Conservation (phyloP, 2,113 vertebrate species). For the Panthera leo region DNA sequence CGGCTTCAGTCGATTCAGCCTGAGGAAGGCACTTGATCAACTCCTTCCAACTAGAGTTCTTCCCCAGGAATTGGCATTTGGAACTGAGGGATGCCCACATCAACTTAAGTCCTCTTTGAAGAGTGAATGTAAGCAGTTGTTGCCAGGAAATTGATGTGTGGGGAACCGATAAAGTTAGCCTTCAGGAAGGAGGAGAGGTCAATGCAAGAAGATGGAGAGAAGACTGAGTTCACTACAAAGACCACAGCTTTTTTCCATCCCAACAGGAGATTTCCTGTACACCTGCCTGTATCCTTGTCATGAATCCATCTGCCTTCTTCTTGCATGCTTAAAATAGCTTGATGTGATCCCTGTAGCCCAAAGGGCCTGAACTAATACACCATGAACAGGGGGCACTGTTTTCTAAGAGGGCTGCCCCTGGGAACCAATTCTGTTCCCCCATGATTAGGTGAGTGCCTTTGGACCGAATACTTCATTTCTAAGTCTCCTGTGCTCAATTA, state of each 20-base stretch:
- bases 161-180: not conserved
- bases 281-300: not conserved
- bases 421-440: not conserved
- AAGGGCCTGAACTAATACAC: not conserved
- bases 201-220: not conserved
- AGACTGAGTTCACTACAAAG: not conserved
- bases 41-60: not conserved
- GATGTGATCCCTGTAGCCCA: not conserved
- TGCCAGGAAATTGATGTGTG: not conserved
- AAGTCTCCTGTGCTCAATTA: not conserved
- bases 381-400: no score
- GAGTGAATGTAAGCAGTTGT: not conserved
- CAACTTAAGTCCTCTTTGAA: not conserved
- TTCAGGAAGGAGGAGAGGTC: not conserved
- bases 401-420: no score
- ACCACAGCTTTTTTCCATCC: no score
- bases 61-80: not conserved
- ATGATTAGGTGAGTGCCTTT: not conserved
- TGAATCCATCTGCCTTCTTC: not conserved
- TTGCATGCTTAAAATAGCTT: not conserved
- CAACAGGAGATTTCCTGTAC: not conserved
- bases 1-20: not conserved
- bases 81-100: not conserved
- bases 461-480: not conserved
- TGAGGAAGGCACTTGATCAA: not conserved